Conservation (phyloP, 1,140 invertebrate genomes). For the Cydia strobilella region DNA sequence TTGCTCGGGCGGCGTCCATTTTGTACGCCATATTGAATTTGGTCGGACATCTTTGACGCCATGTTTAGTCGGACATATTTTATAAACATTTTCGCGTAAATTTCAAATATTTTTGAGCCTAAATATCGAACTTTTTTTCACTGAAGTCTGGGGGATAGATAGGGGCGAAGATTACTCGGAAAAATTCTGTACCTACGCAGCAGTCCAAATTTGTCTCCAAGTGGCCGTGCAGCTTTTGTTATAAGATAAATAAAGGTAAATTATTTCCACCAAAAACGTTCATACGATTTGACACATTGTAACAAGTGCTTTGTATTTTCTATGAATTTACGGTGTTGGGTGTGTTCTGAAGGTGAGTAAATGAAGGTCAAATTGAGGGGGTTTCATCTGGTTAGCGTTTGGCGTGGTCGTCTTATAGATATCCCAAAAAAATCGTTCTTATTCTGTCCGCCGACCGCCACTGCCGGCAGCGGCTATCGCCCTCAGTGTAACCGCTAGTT, state of each 20-base stretch:
- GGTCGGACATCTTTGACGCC: slow-evolving; percentile 81
- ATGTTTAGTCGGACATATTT: slow-evolving; percentile 81
- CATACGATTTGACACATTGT: slow-evolving; percentile 74
- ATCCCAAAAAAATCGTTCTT: slow-evolving; percentile 55
- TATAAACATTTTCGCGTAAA: slow-evolving; percentile 81
- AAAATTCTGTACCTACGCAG: slow-evolving; percentile 71
- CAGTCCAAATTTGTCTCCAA: slow-evolving; percentile 72
- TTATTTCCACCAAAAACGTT: slow-evolving; percentile 73
- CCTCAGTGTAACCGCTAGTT: slow-evolving; percentile 49
- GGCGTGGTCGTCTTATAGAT: slow-evolving; percentile 74
- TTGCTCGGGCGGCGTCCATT: slow-evolving; percentile 72
- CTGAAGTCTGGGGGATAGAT: slow-evolving; percentile 66
- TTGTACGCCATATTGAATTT: slow-evolving; percentile 81
- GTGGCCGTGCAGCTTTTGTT: slow-evolving; percentile 77
- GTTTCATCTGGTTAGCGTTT: slow-evolving; percentile 55
- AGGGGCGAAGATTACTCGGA: slow-evolving; percentile 58
- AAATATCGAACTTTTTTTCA: slow-evolving; percentile 78
- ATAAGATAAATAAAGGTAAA: slow-evolving; percentile 80
- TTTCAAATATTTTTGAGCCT: slow-evolving; percentile 79
- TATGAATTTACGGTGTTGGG: slow-evolving; percentile 62
- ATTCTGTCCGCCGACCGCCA: slow-evolving; percentile 56
- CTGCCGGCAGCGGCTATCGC: slow-evolving; percentile 44
- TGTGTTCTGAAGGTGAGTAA: slow-evolving; percentile 42
- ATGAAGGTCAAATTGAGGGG: slow-evolving; percentile 67
- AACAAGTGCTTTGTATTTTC: slow-evolving; percentile 75